Base-by-base conservation (phyloP, 2,888 invertebrate species). In the Cerceris rybyensis region DNA sequence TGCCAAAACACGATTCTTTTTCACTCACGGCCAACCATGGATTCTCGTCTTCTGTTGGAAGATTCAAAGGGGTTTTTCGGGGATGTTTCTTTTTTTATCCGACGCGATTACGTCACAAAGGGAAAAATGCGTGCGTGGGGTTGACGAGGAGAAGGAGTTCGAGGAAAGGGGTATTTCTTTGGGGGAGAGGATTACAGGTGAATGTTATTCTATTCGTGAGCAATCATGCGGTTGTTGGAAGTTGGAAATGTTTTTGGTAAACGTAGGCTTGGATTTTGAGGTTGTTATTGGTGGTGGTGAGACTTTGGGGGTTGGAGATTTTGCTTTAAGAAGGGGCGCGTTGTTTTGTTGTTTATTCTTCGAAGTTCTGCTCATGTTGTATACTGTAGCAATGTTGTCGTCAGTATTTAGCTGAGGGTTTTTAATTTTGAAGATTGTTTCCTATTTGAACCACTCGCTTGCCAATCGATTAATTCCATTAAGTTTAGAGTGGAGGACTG, bases 101-200 rank as follows among this genome's bases (percentile, higher is more conserved):
- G 82, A 86, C 80, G 75, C 87, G 88, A 88, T 88, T 88, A 85
- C 82, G 77, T 78, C 83, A 80, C 75, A 82, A 84, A 86, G 28
- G 28, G 28, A 28, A 4, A 75, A 79, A 84, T 43, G 54, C 39
- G 49, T 57, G 70, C 55, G 68, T 63, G 49, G 54, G 54, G 39
- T 54, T 50, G 17, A 41, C 7, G 58, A 70, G 69, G 68, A 69
- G 66, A 73, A 54, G 61, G 55, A 59, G 8, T 39, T 8, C 9
- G 46, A 9, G 41, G 59, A 41, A 9, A 14, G 57, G 60, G 28
- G 1, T 28, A 2, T 28, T 28, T 79, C 83, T 80, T 41, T 13
- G 50, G 46, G 61, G 39, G 7, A 39, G 66, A 50, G 81, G 75
- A 81, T 85, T 75, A 82, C 67, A 28, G 69, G 66, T 13, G 28